These are phyloP conservation scores for Hetaerina americana DNA, from an alignment of 1,140 invertebrate genomes.

Conservation along the genomic window DNA sequence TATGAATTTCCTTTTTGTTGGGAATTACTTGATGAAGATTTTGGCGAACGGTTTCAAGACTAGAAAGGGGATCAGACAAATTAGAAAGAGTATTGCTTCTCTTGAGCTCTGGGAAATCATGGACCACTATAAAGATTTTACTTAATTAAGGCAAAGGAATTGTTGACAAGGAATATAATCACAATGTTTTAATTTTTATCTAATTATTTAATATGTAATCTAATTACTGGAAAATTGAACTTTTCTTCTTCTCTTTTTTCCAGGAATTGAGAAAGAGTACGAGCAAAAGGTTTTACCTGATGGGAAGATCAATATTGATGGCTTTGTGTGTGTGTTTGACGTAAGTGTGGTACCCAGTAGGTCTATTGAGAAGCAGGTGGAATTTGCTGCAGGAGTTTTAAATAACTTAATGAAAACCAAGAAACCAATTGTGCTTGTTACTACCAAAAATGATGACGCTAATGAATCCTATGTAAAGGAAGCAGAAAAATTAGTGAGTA, in stretches of 20 bases:
- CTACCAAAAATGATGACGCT: conserved; percentile 92
- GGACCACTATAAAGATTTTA: too few species aligned
- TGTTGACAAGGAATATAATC: too few species aligned
- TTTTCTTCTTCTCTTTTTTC: neutral
- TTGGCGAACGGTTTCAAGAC: too few species aligned
- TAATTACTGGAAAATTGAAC: neutral
- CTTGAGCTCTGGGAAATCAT: too few species aligned
- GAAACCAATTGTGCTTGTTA: conserved; percentile 88
- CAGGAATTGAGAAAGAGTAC: conserved; percentile 74
- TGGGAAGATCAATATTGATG: conserved; percentile 86
- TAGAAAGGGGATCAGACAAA: too few species aligned
- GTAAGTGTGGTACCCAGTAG: conserved; percentile 84
- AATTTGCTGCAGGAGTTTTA: conserved; percentile 66
- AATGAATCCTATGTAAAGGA: conserved; percentile 79
- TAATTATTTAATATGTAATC: too few species aligned
- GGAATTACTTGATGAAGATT: too few species aligned
- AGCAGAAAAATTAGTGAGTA: conserved; percentile 71
- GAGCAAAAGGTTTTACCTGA: conserved; percentile 89
- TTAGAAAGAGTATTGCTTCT: too few species aligned
- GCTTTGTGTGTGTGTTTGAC: conserved; percentile 92
- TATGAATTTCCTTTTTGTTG: too few species aligned
- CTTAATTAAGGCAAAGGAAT: too few species aligned
- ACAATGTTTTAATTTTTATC: too few species aligned
- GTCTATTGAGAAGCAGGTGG: conserved; percentile 69
- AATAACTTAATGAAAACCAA: conserved; percentile 82